phyloP scores from a whole-genome alignment of 2,888 invertebrate genomes.

The Isoperla grammatica region DNA sequence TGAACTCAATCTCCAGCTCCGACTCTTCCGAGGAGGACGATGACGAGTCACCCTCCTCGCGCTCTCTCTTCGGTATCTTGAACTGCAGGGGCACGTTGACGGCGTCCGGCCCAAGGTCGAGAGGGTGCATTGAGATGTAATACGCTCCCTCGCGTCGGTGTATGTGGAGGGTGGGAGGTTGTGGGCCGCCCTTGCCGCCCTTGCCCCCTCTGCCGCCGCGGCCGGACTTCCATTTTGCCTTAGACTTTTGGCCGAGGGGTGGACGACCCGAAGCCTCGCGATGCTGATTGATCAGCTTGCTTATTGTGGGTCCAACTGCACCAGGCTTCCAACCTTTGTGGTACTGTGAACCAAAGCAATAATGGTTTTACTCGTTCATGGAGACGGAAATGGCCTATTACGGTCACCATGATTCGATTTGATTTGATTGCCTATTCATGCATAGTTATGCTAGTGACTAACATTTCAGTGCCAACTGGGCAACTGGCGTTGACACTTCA shows the following conservation, averaged over 20 bases:
- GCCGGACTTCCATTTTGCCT: neutral
- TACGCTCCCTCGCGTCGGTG: conserved; percentile 41
- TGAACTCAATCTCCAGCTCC: conserved; percentile 44
- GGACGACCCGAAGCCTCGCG: neutral
- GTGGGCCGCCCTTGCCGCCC: neutral
- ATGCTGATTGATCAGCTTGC: conserved; percentile 9
- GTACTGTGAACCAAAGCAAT: conserved; percentile 10
- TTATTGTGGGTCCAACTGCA: conserved; percentile 1
- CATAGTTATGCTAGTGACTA: too few relatives aligned
- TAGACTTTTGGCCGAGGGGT: neutral
- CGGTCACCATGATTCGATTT: too few relatives aligned
- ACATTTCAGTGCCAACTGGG: too few relatives aligned
- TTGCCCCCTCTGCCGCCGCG: neutral
- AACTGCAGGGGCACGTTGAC: conserved; percentile 39
- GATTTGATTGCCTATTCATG: too few relatives aligned
- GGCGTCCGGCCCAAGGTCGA: conserved; percentile 33
- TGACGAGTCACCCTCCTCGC: conserved; percentile 36
- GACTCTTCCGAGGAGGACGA: conserved; percentile 40
- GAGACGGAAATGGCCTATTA: too few relatives aligned
- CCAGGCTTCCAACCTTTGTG: conserved; percentile 24
- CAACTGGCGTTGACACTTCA: too few relatives aligned
- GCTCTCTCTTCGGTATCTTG: conserved; percentile 37
- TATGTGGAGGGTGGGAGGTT: conserved; percentile 40
- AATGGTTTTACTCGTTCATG: too few relatives aligned
- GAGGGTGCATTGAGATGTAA: conserved; percentile 44